Conservation (phyloP, 2,888 invertebrate species). For the Apeira syringaria region DNA sequence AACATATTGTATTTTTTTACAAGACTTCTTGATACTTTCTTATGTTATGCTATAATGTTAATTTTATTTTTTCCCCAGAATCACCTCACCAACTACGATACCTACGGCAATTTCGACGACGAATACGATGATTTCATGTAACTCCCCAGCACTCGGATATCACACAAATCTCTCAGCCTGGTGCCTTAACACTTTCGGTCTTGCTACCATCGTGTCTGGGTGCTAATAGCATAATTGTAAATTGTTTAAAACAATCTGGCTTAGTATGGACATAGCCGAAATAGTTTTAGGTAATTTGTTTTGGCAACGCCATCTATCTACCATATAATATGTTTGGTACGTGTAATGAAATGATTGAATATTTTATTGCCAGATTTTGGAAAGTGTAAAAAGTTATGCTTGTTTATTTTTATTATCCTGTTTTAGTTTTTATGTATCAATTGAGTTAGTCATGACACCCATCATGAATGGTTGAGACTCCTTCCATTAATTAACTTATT, state of each 20-base stretch:
- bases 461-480: not conserved
- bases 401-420: constrained; percentile 23
- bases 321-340: too few relatives aligned
- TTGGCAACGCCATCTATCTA: too few relatives aligned
- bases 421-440: constrained; percentile 7
- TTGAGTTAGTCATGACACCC: not conserved
- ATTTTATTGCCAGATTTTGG: not conserved
- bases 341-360: too few relatives aligned
- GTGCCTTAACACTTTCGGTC: constrained; percentile 17
- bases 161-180: constrained; percentile 18
- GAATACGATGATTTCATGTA: constrained; percentile 93
- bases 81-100: constrained; percentile 86
- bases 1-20: too few relatives aligned
- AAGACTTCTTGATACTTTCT: too few relatives aligned
- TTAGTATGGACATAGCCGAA: too few relatives aligned
- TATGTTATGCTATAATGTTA: too few relatives aligned
- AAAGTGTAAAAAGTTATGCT: not conserved
- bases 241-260: too few relatives aligned
- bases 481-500: constrained; percentile 8
- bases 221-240: constrained; percentile 11
- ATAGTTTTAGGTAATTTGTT: too few relatives aligned
- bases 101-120: constrained; percentile 85
- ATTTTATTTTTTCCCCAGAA: constrained; percentile 76
- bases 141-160: constrained; percentile 35
- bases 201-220: constrained; percentile 16